A percentile compares a stretch with the other conserved stretches of the same genome.
These are phyloP conservation scores for Melieria omissa DNA, from an alignment of 2,888 invertebrate genomes.

Conservation along the genomic window DNA sequence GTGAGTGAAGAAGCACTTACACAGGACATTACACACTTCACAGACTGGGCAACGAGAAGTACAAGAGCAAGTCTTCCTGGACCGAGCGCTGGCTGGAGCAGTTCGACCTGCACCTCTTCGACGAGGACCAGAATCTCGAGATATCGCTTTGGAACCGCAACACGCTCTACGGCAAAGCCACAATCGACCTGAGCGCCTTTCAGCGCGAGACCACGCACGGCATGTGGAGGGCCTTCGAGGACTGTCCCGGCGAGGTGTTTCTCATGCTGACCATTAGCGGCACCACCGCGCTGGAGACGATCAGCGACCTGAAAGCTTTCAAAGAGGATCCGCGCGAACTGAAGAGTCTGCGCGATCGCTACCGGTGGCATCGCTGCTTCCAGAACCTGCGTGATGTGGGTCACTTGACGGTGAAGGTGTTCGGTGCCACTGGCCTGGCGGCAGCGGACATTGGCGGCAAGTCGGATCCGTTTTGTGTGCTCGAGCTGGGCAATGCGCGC, in stretches of 20 bases:
- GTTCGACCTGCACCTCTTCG: slow-evolving; percentile 95
- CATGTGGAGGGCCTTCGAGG: slow-evolving; percentile 89
- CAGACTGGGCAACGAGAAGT: slow-evolving; percentile 96
- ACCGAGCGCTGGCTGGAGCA: slow-evolving; percentile 95
- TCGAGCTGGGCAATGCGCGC: slow-evolving; percentile 93
- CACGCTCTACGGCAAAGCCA: slow-evolving; percentile 73
- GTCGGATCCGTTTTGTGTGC: slow-evolving; percentile 97
- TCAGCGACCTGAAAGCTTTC: slow-evolving; percentile 88
- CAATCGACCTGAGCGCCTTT: slow-evolving; percentile 84
- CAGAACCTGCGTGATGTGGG: slow-evolving; percentile 88
- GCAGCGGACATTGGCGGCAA: slow-evolving; percentile 97
- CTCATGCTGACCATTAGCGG: slow-evolving; percentile 94
- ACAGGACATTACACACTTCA: no score
- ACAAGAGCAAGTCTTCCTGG: slow-evolving; percentile 91
- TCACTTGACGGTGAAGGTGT: slow-evolving; percentile 93
- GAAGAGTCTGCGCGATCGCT: slow-evolving; percentile 70
- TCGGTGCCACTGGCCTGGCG: slow-evolving; percentile 84
- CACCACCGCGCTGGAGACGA: slow-evolving; percentile 91
- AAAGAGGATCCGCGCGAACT: slow-evolving; percentile 82
- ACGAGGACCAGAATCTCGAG: slow-evolving; percentile 92
- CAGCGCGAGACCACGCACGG: slow-evolving; percentile 92
- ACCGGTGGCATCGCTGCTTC: slow-evolving; percentile 74
- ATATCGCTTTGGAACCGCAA: slow-evolving; percentile 81
- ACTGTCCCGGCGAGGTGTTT: slow-evolving; percentile 85
- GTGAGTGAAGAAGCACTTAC: no score